These are phyloP conservation scores for Drosophila equinoxialis DNA, from an alignment of 1,140 invertebrate genomes.

Conservation along the genomic window DNA sequence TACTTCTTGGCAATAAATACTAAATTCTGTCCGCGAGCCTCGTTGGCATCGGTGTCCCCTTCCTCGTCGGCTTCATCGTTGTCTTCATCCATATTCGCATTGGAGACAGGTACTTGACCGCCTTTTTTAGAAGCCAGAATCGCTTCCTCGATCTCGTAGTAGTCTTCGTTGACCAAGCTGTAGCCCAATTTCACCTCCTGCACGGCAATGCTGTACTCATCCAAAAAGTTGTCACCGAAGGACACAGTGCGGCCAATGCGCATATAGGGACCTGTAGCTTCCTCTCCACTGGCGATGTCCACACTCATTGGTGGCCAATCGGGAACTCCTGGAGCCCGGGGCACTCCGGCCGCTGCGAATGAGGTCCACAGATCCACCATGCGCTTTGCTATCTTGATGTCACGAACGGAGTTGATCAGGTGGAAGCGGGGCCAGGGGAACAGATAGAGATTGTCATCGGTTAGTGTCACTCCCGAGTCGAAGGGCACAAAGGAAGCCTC, in stretches of 20 bases:
- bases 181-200: constrained; percentile 63
- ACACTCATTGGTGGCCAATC: constrained; percentile 68
- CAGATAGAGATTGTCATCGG: constrained; percentile 82
- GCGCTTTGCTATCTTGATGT: constrained; percentile 72
- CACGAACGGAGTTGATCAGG: constrained; percentile 61
- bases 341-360: constrained; percentile 69
- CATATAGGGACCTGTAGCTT: constrained; percentile 75
- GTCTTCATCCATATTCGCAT: constrained; percentile 21
- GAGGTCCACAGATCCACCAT: constrained; percentile 78
- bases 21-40: constrained; percentile 59
- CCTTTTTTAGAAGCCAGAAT: constrained; percentile 32
- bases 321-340: constrained; percentile 53
- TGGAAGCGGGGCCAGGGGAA: constrained; percentile 78
- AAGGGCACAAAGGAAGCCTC: constrained; percentile 68
- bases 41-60: constrained; percentile 23
- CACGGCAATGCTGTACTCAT: constrained; percentile 71
- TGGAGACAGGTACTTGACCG: neutral
- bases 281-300: neutral
- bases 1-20: constrained; percentile 65
- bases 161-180: constrained; percentile 74
- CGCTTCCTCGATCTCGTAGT: constrained; percentile 64
- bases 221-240: constrained; percentile 71
- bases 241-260: constrained; percentile 65
- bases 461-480: constrained; percentile 75
- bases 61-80: constrained; percentile 32